Percentiles rank a stretch among this genome's conserved stretches.
These are phyloP conservation scores for Drosophila pectinifera DNA, from an alignment of 1,140 invertebrate species.

Conservation along the genomic window DNA sequence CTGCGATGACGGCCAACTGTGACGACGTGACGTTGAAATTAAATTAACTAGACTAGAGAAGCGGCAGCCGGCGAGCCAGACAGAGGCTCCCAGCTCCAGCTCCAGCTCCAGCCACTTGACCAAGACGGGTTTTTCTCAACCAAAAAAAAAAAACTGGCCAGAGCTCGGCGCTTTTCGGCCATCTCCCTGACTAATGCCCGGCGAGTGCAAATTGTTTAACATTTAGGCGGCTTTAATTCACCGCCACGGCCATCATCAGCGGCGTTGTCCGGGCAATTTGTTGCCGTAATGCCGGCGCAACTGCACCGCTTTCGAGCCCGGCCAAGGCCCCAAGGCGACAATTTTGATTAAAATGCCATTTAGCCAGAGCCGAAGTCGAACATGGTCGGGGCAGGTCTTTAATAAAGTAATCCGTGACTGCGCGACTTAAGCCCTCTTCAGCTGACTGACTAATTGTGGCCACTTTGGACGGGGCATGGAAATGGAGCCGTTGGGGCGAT, in stretches of 20 bases:
- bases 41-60: slow-evolving; percentile 81
- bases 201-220: slow-evolving; percentile 77
- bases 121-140: slow-evolving; percentile 58
- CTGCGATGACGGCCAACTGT: slow-evolving; percentile 52
- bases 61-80: slow-evolving; percentile 30
- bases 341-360: slow-evolving; percentile 83
- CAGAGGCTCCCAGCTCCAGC: slow-evolving; percentile 26
- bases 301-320: slow-evolving; percentile 58
- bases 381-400: slow-evolving; percentile 30
- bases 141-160: slow-evolving; percentile 7
- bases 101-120: slow-evolving; percentile 62
- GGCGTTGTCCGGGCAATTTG: slow-evolving; percentile 62
- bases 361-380: slow-evolving; percentile 51
- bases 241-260: slow-evolving; percentile 68
- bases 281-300: slow-evolving; percentile 46
- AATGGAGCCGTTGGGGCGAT: not conserved
- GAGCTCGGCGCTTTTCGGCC: slow-evolving; percentile 15
- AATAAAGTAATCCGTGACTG: slow-evolving; percentile 64
- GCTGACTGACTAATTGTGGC: slow-evolving; percentile 64
- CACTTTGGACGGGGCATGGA: slow-evolving; percentile 25
- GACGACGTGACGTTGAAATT: slow-evolving; percentile 82
- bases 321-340: slow-evolving; percentile 66
- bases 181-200: slow-evolving; percentile 66
- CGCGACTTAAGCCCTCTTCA: slow-evolving; percentile 42
- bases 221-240: slow-evolving; percentile 79